phyloP scores from a whole-genome alignment of 2,888 invertebrate species.

The Blastobasis lacticolella region DNA sequence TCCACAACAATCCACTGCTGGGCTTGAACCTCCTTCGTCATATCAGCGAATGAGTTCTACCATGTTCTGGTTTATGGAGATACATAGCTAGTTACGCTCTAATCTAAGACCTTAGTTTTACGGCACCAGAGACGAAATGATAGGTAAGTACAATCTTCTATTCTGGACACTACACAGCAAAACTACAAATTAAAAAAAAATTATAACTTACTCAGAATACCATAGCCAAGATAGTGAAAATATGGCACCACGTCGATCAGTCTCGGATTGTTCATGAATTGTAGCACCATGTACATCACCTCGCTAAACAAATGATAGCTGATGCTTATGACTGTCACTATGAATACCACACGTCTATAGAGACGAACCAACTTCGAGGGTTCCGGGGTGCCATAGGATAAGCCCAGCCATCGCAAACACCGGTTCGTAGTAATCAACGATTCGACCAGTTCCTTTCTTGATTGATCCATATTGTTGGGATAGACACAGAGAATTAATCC shows the following conservation, averaged over 20 bases:
- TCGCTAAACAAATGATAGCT: constrained; percentile 62
- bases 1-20: no score
- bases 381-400: constrained; percentile 41
- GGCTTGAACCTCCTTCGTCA: no score
- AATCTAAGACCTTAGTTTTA: no score
- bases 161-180: no score
- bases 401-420: constrained; percentile 51
- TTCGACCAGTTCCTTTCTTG: constrained; percentile 49
- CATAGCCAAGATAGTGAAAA: constrained; percentile 63
- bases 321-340: constrained; percentile 40
- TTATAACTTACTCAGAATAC: constrained; percentile 50
- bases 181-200: no score
- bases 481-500: no score
- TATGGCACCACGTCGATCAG: constrained; percentile 62
- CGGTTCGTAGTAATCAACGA: constrained; percentile 45
- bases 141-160: no score
- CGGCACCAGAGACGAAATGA: no score
- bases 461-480: constrained; percentile 26
- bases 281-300: constrained; percentile 49
- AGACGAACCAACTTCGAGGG: constrained; percentile 23
- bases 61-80: no score
- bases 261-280: constrained; percentile 52
- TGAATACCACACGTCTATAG: constrained; percentile 45
- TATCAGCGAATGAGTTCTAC: no score
- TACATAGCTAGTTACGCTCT: no score